Conservation (phyloP, 2,113 vertebrate species). For the Falcunculus frontatus region DNA sequence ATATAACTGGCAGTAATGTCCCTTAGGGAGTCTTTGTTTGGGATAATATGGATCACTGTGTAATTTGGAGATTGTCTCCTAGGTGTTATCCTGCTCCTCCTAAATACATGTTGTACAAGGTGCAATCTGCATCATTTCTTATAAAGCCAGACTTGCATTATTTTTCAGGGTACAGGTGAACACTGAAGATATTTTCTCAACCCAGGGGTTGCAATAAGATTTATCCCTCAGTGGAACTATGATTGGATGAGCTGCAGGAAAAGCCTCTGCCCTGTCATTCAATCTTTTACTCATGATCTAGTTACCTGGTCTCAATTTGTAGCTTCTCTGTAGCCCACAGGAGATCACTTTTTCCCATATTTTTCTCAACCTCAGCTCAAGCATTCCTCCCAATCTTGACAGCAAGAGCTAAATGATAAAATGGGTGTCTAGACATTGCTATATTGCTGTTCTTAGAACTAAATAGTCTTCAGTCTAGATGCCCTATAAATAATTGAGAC, state of each 20-base stretch:
- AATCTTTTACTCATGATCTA: not conserved
- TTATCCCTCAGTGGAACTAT: not conserved
- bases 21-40: not conserved
- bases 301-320: not conserved
- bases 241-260: not conserved
- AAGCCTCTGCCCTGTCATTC: not conserved
- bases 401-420: constrained; percentile 31
- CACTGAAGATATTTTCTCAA: not conserved
- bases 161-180: not conserved
- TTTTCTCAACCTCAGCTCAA: not conserved
- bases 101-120: not conserved
- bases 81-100: not conserved
- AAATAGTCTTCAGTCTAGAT: constrained; percentile 1
- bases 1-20: not conserved
- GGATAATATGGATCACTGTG: not conserved
- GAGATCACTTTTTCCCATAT: not conserved
- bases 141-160: not conserved
- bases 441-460: constrained; percentile 21
- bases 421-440: constrained; percentile 15
- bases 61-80: not conserved
- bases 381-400: not conserved
- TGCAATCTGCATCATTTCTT: not conserved
- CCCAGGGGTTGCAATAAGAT: not conserved
- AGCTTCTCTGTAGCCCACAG: not conserved
- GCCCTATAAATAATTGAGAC: constrained; percentile 16